Base-by-base conservation (phyloP, 2,888 invertebrate species). In the Caradrina kadenii region DNA sequence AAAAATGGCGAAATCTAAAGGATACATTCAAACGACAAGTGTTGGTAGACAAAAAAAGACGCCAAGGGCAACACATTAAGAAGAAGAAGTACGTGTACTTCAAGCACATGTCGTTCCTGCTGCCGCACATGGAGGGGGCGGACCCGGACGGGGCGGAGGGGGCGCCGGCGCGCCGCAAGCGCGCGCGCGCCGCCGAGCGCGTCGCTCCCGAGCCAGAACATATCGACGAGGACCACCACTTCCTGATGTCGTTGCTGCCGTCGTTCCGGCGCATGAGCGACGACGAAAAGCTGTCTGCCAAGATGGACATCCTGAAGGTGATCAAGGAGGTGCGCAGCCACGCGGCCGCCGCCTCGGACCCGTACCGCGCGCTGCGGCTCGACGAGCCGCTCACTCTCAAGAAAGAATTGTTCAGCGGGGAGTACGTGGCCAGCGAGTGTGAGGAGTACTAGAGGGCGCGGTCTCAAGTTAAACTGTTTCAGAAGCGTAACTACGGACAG, bases 1-100 rank as follows among this genome's bases (percentile, higher is more conserved):
- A 87, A 60, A 89, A 87, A 73, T 91, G 91, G 91, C 89, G 91
- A 1, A 90, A 91, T 69, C 79, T 90, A 1, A 87, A 89, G 13
- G 91, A 91, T 76, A 87, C 89, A 6, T 91, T 89, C 78, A 86
- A 86, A 67, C 82, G 89, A 11, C 87, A 90, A 63, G 22, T 89
- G 17, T 79, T 80, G 39, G 49, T 82, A 13, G 86, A 89, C 63
- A 85, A 85, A 66, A 86, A 81, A 64, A 80, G 79, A 5, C 70
- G 80, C 50, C 83, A 85, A 54, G 87, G 82, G 3, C 73, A 67
- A 50, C 70, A 79, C 35, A 80, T 83, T 4, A 86, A 84, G 65
- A 87, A 78, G 59, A 89, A 86, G 69, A 80, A 78, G 17, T 90
- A 90, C 78, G 89, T 90, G 17, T 90, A 90, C 76, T 90, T 86